Base-by-base conservation (phyloP, 2,888 invertebrate genomes). In the Philereme vetulata region DNA sequence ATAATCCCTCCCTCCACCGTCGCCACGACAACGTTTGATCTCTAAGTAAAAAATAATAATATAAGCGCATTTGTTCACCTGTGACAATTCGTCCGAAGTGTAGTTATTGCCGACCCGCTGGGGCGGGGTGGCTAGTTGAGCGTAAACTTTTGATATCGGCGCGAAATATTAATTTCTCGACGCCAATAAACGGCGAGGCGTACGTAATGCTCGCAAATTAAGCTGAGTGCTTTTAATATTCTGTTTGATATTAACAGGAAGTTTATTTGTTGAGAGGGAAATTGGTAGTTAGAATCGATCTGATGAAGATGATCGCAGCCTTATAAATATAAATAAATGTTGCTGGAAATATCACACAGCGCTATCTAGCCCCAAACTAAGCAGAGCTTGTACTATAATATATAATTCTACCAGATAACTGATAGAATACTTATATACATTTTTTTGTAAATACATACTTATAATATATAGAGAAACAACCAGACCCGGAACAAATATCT, bases 151-250 rank as follows among this genome's bases (percentile, higher is more conserved):
- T 90, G 85, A 90, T 92, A 90, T 90, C 85, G 86, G 85, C 80
- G 89, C 85, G 85, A 90, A 90, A 90, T 91, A 91, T 92, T 92
- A 92, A 90, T 92, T 89, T 90, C 86, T 85, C 86, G 84, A 78
- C 84, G 84, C 85, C 89, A 88, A 89, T 90, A 85, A 89, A 86
- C 85, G 84, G 62, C 78, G 80, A 77, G 81, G 86, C 88, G 88
- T 78, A 82, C 84, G 86, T 88, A 90, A 88, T 88, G 82, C 86
- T 81, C 85, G 86, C 86, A 89, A 90, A 90, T 90, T 89, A 89
- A 85, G 83, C 84, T 78, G 85, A 90, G 88, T 85, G 85, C 88
- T 85, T 86, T 84, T 84, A 84, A 85, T 88, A 86, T 85, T 86
- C 83, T 80, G 84, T 78, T 78, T 80, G 77, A 84, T 81, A 87